Evolutionary conservation across 1,140 invertebrate species (phyloP).

Genomic region (Drosophila bipectinata): DNA sequence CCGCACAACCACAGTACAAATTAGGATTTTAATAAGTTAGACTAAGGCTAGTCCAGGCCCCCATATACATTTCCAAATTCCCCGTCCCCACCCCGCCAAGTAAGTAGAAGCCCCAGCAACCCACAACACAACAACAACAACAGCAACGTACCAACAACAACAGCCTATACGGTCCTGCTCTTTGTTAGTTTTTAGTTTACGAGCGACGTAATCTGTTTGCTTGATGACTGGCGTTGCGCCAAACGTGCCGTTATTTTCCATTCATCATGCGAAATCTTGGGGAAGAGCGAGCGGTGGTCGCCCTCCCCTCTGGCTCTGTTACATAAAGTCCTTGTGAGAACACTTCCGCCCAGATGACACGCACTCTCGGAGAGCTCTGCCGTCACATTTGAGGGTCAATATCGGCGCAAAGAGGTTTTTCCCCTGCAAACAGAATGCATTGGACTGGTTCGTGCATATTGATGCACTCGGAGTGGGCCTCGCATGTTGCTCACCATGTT

Average conservation of each 20-base stretch:
- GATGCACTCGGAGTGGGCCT: not conserved
- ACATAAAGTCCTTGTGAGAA: slow-evolving; percentile 48
- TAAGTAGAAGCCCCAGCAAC: slow-evolving; percentile 9
- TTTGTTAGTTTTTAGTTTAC: slow-evolving; percentile 6
- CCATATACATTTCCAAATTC: not conserved
- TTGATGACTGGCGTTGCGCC: slow-evolving; percentile 35
- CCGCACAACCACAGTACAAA: slow-evolving; percentile 49
- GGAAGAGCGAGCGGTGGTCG: not conserved
- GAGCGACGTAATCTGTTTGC: slow-evolving; percentile 41
- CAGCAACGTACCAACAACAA: not conserved
- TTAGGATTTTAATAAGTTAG: slow-evolving; percentile 45
- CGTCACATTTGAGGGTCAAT: slow-evolving; percentile 32
- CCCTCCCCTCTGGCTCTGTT: slow-evolving; percentile 13
- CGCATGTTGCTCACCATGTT: slow-evolving; percentile 10
- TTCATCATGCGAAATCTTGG: slow-evolving; percentile 12
- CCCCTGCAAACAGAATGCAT: no score
- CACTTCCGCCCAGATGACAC: slow-evolving; percentile 16
- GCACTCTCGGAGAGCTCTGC: not conserved
- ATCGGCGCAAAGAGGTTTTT: slow-evolving; percentile 15
- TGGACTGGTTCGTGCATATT: not conserved
- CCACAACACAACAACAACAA: slow-evolving; percentile 1
- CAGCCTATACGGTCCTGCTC: not conserved
- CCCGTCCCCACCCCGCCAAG: not conserved
- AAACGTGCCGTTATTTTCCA: slow-evolving; percentile 48
- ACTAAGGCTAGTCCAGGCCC: slow-evolving; percentile 12